Evolutionary conservation across 2,888 invertebrate genomes (phyloP).

Genomic region (Choreutis nemorana): DNA sequence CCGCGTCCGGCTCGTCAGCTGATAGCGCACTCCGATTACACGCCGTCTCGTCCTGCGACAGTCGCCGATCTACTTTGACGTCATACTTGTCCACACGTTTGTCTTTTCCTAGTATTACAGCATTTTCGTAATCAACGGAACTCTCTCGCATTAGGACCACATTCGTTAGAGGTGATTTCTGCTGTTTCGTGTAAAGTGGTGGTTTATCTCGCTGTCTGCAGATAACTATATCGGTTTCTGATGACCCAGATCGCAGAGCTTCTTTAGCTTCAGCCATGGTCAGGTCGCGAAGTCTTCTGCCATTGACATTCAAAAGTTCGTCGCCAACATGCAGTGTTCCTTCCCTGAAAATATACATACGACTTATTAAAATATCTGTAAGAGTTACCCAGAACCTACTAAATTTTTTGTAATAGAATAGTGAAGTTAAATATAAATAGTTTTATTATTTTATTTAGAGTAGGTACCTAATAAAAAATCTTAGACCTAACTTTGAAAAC

Average conservation of each 20-base stretch:
- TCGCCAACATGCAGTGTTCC: conserved; percentile 74
- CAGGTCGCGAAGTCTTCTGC: conserved; percentile 71
- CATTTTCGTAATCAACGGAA: conserved; percentile 76
- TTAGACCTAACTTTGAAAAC: too few relatives aligned
- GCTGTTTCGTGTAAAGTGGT: conserved; percentile 22
- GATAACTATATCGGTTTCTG: conserved; percentile 73
- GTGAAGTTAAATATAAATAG: too few relatives aligned
- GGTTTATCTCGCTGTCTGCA: conserved; percentile 56
- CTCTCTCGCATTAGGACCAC: conserved; percentile 67
- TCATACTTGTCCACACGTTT: conserved; percentile 53
- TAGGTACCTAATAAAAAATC: too few relatives aligned
- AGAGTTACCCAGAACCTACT: too few relatives aligned
- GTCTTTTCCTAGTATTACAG: conserved; percentile 60
- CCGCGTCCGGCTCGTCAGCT: conserved; percentile 42
- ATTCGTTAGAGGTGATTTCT: conserved; percentile 26
- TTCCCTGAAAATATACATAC: conserved; percentile 66
- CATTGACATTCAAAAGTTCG: conserved; percentile 77
- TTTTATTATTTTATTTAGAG: too few relatives aligned
- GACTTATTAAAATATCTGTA: too few relatives aligned
- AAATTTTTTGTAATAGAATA: too few relatives aligned
- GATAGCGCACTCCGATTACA: conserved; percentile 59
- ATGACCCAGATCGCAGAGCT: conserved; percentile 68
- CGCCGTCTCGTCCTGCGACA: conserved; percentile 60
- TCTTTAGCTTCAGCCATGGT: conserved; percentile 72
- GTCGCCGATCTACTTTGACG: conserved; percentile 76